These are phyloP conservation scores for Troglohyphantes excavatus DNA, from an alignment of 2,888 invertebrate species.

Conservation along the genomic window DNA sequence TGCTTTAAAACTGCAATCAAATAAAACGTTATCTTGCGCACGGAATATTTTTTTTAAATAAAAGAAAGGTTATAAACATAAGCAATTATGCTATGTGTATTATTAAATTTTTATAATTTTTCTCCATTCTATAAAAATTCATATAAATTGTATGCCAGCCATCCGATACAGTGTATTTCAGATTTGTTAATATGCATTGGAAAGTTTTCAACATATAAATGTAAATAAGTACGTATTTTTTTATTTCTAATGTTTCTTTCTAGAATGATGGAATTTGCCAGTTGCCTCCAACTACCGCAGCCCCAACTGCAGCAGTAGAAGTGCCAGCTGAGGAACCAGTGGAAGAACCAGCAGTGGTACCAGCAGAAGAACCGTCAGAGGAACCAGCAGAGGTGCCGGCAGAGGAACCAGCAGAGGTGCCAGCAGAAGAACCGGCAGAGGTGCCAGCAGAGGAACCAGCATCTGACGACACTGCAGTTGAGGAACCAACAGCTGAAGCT, in stretches of 20 bases:
- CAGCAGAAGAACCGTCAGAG: neutral
- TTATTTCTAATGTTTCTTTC: neutral
- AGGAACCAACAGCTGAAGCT: constrained; percentile 1
- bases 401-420: neutral
- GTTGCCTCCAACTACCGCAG: constrained; percentile 22
- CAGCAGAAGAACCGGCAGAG: neutral
- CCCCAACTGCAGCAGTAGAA: too few species aligned
- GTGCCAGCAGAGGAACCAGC: neutral
- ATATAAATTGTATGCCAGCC: too few species aligned
- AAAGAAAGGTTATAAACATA: too few species aligned
- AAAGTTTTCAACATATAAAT: neutral
- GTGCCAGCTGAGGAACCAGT: neutral
- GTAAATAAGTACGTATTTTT: neutral
- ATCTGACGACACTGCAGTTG: neutral
- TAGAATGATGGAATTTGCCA: constrained; percentile 52
- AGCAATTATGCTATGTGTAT: too few species aligned
- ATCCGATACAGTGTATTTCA: too few species aligned
- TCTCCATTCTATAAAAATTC: too few species aligned
- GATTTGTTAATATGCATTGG: neutral
- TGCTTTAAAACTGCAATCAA: too few species aligned
- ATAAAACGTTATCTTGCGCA: too few species aligned
- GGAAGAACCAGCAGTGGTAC: constrained; percentile 8
- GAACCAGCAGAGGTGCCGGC: neutral
- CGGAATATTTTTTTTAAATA: too few species aligned
- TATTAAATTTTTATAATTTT: too few species aligned